phyloP scores from a whole-genome alignment of 23 tunicate genomes.

The Ciona savignyi region DNA sequence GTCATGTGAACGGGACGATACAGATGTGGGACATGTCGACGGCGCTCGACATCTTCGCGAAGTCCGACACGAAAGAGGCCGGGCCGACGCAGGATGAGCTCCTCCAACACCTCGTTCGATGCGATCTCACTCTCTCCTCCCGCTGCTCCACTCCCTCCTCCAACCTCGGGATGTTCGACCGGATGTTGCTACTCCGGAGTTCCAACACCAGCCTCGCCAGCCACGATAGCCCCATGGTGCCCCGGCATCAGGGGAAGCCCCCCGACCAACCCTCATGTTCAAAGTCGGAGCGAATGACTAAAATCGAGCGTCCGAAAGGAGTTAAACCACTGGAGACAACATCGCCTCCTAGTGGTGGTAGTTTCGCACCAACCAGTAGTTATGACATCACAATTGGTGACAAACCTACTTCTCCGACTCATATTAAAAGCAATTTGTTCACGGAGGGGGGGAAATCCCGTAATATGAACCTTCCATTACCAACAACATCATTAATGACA shows the following conservation, averaged over 20 bases:
- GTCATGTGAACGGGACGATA: constrained; percentile 82
- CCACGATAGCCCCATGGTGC: constrained; percentile 3
- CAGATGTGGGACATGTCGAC: constrained; percentile 97
- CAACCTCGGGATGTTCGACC: constrained; percentile 15
- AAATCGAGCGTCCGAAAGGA: neutral
- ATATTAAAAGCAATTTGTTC: too few species aligned
- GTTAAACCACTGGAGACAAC: neutral
- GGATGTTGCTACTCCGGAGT: constrained; percentile 37
- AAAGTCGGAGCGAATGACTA: neutral
- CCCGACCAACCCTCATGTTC: neutral
- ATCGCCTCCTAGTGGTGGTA: constrained; percentile 14
- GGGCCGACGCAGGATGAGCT: constrained; percentile 75
- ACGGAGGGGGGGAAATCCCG: neutral
- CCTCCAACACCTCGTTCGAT: constrained; percentile 37
- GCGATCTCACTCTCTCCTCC: constrained; percentile 44
- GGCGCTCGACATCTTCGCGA: constrained; percentile 31
- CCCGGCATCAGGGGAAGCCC: neutral
- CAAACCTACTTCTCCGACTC: neutral
- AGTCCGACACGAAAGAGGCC: neutral
- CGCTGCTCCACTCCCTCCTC: constrained; percentile 2
- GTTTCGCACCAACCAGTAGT: neutral
- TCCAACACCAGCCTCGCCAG: constrained; percentile 69
- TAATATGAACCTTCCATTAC: too few species aligned
- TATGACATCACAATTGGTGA: neutral
- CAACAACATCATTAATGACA: too few species aligned